Evolutionary conservation across 2,888 invertebrate species (phyloP).

Genomic region (Drosophila putrida): DNA sequence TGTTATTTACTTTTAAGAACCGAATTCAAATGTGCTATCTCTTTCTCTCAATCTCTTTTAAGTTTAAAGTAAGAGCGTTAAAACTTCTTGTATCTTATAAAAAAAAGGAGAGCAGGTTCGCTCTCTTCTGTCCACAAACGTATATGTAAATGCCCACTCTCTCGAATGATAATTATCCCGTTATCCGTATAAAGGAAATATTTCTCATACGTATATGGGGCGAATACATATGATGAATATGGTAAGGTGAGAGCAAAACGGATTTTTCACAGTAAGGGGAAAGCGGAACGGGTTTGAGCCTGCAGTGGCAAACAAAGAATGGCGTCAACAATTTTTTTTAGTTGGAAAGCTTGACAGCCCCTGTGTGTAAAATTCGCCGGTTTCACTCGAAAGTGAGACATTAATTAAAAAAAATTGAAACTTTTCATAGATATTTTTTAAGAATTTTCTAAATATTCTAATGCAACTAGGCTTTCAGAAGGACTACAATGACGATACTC

Average conservation of each 20-base stretch:
- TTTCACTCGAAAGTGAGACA: too few species aligned
- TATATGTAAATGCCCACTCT: too few species aligned
- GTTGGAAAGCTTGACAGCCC: too few species aligned
- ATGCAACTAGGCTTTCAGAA: too few species aligned
- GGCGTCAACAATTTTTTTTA: too few species aligned
- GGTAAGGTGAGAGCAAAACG: background rate
- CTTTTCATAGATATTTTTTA: too few species aligned
- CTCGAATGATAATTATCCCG: background rate
- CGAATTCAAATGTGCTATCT: too few species aligned
- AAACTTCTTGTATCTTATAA: background rate
- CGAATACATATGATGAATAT: background rate
- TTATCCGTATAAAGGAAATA: conserved; percentile 3
- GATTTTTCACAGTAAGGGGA: background rate
- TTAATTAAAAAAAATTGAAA: too few species aligned
- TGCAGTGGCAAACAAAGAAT: background rate
- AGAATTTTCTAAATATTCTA: too few species aligned
- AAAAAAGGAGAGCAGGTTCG: background rate
- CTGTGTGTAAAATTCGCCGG: too few species aligned
- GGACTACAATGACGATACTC: too few species aligned
- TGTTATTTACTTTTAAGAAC: conserved; percentile 1
- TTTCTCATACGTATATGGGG: background rate
- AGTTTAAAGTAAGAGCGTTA: background rate
- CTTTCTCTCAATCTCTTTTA: background rate
- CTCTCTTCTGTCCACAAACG: conserved; percentile 1
- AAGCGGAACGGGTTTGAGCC: background rate